Percentiles rank a stretch among this genome's conserved stretches.
These are phyloP conservation scores for Grus americana DNA, from an alignment of 2,113 vertebrate species.

Conservation along the genomic window DNA sequence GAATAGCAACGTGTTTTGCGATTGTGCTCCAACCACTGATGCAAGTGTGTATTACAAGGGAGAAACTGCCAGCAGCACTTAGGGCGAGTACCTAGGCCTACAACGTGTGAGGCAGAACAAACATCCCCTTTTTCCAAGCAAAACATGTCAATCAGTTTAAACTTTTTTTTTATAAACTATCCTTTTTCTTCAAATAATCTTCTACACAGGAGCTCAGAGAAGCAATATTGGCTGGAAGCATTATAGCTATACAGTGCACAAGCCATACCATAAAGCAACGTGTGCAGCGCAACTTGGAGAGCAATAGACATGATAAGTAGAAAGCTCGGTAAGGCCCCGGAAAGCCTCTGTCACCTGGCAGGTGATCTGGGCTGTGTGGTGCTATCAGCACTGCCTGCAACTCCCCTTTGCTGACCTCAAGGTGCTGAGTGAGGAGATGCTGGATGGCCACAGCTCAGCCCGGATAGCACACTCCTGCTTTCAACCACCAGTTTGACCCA, in stretches of 20 bases:
- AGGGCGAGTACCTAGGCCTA: not conserved
- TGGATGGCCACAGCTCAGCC: not conserved
- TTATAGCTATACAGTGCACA: accelerated
- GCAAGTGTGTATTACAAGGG: not conserved
- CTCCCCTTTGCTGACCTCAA: not conserved
- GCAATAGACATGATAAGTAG: not conserved
- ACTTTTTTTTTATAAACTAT: not conserved
- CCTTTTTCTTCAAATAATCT: not conserved
- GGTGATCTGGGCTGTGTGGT: not conserved
- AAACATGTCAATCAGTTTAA: not conserved
- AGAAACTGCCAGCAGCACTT: not conserved
- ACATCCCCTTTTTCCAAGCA: not conserved
- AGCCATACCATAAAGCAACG: accelerated
- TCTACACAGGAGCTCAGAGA: not conserved
- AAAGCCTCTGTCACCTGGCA: not conserved
- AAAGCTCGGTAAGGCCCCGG: not conserved
- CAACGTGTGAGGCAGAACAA: not conserved
- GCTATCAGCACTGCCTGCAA: not conserved
- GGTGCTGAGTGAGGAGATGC: not conserved
- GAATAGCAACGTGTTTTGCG: accelerated
- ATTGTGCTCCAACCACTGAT: not conserved
- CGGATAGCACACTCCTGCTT: not conserved
- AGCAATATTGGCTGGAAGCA: not conserved
- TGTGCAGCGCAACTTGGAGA: not conserved
- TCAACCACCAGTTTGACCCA: not conserved